A percentile compares a stretch with the other conserved stretches of the same genome.
Evolutionary conservation across 2,888 invertebrate genomes (phyloP).

Genomic region (Stenodera caucasica): DNA sequence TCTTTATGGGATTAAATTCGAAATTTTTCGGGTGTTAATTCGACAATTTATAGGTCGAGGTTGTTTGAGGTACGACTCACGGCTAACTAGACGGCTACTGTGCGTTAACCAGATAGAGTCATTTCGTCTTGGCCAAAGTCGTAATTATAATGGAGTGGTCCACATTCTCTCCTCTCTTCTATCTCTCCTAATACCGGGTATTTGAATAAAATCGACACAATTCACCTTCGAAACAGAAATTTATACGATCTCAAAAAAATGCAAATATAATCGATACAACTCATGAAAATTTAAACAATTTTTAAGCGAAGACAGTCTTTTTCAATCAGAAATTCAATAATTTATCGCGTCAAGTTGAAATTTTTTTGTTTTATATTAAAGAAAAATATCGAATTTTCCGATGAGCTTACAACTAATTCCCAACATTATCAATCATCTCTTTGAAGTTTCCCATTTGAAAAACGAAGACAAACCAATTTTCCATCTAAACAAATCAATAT

Average conservation of each 20-base stretch:
- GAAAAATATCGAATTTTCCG: background rate
- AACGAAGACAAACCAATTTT: background rate
- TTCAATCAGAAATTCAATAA: background rate
- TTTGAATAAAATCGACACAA: background rate
- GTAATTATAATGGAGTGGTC: constrained; percentile 44
- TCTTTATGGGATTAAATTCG: background rate
- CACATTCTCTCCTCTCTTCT: constrained; percentile 23
- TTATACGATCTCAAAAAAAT: background rate
- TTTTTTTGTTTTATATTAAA: background rate
- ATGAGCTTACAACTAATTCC: background rate
- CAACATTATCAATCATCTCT: background rate
- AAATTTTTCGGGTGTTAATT: background rate
- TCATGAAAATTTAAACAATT: background rate
- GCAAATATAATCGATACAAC: background rate
- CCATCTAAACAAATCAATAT: background rate
- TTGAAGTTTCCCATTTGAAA: background rate
- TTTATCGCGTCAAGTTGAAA: background rate
- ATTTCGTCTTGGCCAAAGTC: constrained; percentile 39
- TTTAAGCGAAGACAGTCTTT: background rate
- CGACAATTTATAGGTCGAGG: background rate
- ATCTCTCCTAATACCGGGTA: constrained; percentile 28
- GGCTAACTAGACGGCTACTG: constrained; percentile 27
- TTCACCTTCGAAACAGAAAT: background rate
- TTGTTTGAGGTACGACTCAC: constrained; percentile 16
- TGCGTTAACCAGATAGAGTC: constrained; percentile 39